These are phyloP conservation scores for Poecile montanus DNA, from an alignment of 2,797 vertebrate genomes.

Conservation along the genomic window DNA sequence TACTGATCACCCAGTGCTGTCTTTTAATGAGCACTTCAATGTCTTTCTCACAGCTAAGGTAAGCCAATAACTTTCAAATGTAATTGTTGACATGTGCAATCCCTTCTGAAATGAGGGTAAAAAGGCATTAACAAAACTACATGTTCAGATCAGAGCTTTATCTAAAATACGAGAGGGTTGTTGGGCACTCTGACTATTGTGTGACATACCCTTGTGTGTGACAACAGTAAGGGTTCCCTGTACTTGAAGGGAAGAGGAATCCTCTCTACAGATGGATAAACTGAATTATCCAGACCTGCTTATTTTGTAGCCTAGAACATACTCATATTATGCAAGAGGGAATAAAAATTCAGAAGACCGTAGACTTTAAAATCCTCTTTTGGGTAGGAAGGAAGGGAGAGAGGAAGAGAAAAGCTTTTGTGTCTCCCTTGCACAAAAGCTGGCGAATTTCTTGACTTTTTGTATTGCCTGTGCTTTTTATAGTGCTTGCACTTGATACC, in stretches of 20 bases:
- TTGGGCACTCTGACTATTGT: neutral
- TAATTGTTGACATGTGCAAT: neutral
- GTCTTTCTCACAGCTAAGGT: slow-evolving; percentile 85
- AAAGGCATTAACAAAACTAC: neutral
- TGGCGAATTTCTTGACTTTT: neutral
- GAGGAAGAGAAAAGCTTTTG: neutral
- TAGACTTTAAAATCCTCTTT: neutral
- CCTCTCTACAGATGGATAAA: neutral
- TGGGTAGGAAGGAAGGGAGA: neutral
- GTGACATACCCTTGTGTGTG: neutral
- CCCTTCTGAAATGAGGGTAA: neutral
- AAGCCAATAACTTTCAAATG: neutral
- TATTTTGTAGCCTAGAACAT: neutral
- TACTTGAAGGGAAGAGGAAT: neutral
- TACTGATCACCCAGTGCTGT: slow-evolving; percentile 83
- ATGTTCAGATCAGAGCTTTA: neutral
- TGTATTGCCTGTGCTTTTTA: neutral
- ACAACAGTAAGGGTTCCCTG: neutral
- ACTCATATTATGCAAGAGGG: neutral
- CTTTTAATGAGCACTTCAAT: slow-evolving; percentile 82
- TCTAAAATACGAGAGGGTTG: neutral
- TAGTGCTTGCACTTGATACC: neutral
- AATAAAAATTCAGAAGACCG: neutral
- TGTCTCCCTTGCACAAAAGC: neutral
- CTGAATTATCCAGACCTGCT: neutral